Evolutionary conservation across 1,140 invertebrate genomes (phyloP).

Genomic region (Apis cerana): DNA sequence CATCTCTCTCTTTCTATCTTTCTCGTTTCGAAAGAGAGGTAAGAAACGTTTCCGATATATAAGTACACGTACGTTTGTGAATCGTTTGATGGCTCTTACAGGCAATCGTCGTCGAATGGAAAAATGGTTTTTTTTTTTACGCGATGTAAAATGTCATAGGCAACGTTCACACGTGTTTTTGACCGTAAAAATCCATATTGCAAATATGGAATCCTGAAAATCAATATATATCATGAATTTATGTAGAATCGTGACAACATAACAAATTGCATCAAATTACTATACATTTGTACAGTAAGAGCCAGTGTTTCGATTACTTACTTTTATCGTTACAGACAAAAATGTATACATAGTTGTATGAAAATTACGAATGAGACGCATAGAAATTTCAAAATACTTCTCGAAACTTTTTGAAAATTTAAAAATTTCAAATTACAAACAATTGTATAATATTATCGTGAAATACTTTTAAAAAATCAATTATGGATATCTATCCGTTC

Average conservation of each 20-base stretch:
- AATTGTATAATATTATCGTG: too few relatives aligned
- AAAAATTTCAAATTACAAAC: too few relatives aligned
- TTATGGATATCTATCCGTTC: too few relatives aligned
- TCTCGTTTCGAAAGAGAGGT: too few relatives aligned
- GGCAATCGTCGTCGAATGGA: not conserved
- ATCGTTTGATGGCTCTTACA: not conserved
- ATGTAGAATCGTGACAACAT: not conserved
- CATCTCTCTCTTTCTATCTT: not conserved
- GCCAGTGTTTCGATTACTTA: too few relatives aligned
- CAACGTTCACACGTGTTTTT: not conserved
- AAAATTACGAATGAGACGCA: too few relatives aligned
- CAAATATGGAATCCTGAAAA: not conserved
- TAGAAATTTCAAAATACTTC: too few relatives aligned
- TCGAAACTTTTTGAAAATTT: too few relatives aligned
- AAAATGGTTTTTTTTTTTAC: slow-evolving; percentile 25
- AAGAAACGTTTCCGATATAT: not conserved
- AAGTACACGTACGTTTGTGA: not conserved
- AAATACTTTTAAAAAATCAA: too few relatives aligned
- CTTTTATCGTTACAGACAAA: not conserved
- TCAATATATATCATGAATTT: not conserved
- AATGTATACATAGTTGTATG: not conserved
- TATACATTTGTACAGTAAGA: not conserved
- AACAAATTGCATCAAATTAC: not conserved
- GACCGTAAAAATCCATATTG: not conserved
- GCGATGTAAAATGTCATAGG: not conserved